These are phyloP conservation scores for Argyra leucocephala DNA, from an alignment of 2,888 invertebrate genomes.

Conservation along the genomic window DNA sequence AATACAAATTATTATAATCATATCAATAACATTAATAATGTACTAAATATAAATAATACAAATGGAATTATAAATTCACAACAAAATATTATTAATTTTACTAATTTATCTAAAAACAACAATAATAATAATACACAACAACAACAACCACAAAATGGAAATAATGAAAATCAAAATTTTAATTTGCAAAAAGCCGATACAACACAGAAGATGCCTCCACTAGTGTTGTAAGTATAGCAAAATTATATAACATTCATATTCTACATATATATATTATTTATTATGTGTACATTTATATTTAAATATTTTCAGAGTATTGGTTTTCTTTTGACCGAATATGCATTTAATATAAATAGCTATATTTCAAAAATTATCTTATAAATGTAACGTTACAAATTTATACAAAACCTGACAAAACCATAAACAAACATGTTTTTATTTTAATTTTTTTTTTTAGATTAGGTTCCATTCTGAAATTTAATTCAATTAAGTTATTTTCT, in stretches of 20 bases:
- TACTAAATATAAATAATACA: not conserved
- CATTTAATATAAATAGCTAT: too few species aligned
- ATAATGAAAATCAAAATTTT: constrained; percentile 1
- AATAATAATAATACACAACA: not conserved
- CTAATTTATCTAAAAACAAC: not conserved
- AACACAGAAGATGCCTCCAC: not conserved
- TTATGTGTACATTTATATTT: too few species aligned
- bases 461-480: too few species aligned
- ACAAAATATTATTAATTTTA: not conserved
- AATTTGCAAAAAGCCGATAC: not conserved
- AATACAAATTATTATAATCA: not conserved
- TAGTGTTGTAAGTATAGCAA: not conserved
- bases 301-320: too few species aligned
- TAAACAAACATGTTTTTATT: too few species aligned
- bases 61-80: not conserved
- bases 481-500: too few species aligned
- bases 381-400: too few species aligned
- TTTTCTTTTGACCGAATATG: too few species aligned
- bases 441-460: too few species aligned
- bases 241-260: not conserved
- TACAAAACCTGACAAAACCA: too few species aligned
- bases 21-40: not conserved
- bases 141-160: not conserved
- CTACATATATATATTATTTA: not conserved
- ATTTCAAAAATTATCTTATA: too few species aligned